A percentile compares a stretch with the other conserved stretches of the same genome.
Evolutionary conservation across 2,888 invertebrate genomes (phyloP).

Genomic region (Drosophila robusta): DNA sequence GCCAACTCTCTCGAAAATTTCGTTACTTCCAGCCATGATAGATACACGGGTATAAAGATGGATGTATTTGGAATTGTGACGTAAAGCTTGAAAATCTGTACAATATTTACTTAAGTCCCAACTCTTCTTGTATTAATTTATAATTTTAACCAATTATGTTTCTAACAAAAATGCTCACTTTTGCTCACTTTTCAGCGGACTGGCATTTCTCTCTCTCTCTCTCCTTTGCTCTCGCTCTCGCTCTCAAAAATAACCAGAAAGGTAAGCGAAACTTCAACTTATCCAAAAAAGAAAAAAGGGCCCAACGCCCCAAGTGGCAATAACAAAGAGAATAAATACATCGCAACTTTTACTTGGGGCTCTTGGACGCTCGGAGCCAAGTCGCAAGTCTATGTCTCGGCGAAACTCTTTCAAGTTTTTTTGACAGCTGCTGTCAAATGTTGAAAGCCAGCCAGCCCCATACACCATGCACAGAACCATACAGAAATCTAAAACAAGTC

Average conservation of each 20-base stretch:
- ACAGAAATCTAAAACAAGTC: slow-evolving; percentile 77
- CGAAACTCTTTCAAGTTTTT: slow-evolving; percentile 78
- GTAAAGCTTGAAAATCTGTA: no score
- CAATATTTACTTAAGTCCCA: no score
- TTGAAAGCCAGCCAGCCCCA: slow-evolving; percentile 69
- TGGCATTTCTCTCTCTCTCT: slow-evolving; percentile 14
- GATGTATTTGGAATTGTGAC: neutral
- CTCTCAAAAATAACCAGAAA: slow-evolving; percentile 14
- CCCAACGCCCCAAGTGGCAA: slow-evolving; percentile 66
- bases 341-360: slow-evolving; percentile 68
- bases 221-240: no score
- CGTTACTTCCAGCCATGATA: slow-evolving; percentile 35
- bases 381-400: slow-evolving; percentile 66
- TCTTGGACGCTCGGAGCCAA: slow-evolving; percentile 41
- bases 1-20: slow-evolving; percentile 14
- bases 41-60: slow-evolving; percentile 15
- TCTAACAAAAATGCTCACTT: slow-evolving; percentile 28
- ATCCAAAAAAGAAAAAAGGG: slow-evolving; percentile 40
- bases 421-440: slow-evolving; percentile 81
- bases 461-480: slow-evolving; percentile 29
- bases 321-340: slow-evolving; percentile 73
- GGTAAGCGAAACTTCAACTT: slow-evolving; percentile 53
- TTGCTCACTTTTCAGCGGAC: slow-evolving; percentile 37
- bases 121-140: no score
- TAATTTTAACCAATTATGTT: slow-evolving; percentile 2